These are phyloP conservation scores for Symphodus melops DNA, from an alignment of 2,113 vertebrate species.

Conservation along the genomic window DNA sequence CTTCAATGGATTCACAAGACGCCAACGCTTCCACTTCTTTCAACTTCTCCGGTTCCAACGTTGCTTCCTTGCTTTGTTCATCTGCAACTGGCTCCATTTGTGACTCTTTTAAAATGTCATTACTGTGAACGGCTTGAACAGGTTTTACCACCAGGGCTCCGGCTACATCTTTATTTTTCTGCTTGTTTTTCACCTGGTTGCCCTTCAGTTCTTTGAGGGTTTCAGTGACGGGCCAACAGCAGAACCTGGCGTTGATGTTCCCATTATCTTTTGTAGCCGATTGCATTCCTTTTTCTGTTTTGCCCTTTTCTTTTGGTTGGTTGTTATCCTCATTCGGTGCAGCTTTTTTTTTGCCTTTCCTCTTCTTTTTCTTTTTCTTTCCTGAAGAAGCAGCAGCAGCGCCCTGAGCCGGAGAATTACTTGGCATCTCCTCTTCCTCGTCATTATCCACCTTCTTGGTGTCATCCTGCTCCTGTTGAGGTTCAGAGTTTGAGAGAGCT, in stretches of 20 bases:
- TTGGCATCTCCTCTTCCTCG: slow-evolving; percentile 31
- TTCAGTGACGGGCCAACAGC: slow-evolving; percentile 3
- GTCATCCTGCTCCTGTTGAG: slow-evolving; percentile 30
- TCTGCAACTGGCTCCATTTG: slow-evolving; percentile 11
- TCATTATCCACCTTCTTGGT: slow-evolving; percentile 38
- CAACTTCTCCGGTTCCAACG: neutral
- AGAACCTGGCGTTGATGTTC: slow-evolving; percentile 4
- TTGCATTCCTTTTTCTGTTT: slow-evolving; percentile 1
- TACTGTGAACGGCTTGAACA: neutral
- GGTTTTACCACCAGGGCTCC: neutral
- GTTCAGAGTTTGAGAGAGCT: slow-evolving; percentile 8
- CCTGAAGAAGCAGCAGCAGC: slow-evolving; percentile 39
- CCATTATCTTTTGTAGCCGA: neutral
- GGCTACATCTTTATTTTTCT: slow-evolving; percentile 15
- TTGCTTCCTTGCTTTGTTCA: neutral
- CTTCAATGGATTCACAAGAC: neutral
- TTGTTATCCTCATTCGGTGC: slow-evolving; percentile 38
- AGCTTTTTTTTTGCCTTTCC: slow-evolving; percentile 76
- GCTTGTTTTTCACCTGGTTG: slow-evolving; percentile 17
- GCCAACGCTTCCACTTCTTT: neutral
- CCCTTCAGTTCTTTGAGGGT: neutral
- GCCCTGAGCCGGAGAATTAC: slow-evolving; percentile 43
- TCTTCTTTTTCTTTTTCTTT: slow-evolving; percentile 84
- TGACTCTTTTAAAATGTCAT: slow-evolving; percentile 5
- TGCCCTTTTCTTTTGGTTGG: slow-evolving; percentile 22